Evolutionary conservation across 2,888 invertebrate species (phyloP), one percentile per base, ranked within the genome.

Genomic region (Loripinus fragilis): DNA sequence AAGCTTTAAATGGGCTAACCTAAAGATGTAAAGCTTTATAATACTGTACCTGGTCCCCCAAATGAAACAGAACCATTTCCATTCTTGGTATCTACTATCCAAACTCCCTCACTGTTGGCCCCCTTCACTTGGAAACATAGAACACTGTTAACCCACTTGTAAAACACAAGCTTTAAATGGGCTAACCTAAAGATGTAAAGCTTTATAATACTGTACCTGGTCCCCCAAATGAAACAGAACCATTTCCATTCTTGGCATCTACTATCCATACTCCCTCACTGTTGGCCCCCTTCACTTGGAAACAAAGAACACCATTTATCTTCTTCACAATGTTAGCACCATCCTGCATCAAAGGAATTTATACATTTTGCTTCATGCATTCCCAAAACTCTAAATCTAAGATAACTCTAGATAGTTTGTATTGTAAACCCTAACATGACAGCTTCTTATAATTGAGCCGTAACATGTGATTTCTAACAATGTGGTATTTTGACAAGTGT

Each of bases 21-120:
- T n/a, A n/a, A n/a, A n/a, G n/a, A n/a, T n/a, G n/a, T n/a, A n/a
- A n/a, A n/a, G n/a, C n/a, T n/a, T n/a, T n/a, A n/a, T n/a, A n/a
- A n/a, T n/a, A n/a, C n/a, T n/a, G n/a, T n/a, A 82, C 82, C 76
- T 41, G 78, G 74, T 0, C 55, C 83, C 89, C 97, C 96, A 91
- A 96, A 97, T 30, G 95, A 95, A 12, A 98, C 96, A 86, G 95
- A 96, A 17, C 98, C 98, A 91, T 96, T 97, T 77, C 98, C 98
- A 81, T 96, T 96, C 93, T 97, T 98, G 15, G 97, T 97, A 94
- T 99, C 97, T 33, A 99, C 97, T 2, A 98, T 95, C 99, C 99
- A 99, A 90, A 95, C 96, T 0, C 97, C 98, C 88, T 96, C 96
- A 33, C 96, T 95, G 76, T 95, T 95, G 0, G 96, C 95, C 0